These are phyloP conservation scores for Myopa testacea DNA, from an alignment of 2,888 invertebrate species.

Conservation along the genomic window DNA sequence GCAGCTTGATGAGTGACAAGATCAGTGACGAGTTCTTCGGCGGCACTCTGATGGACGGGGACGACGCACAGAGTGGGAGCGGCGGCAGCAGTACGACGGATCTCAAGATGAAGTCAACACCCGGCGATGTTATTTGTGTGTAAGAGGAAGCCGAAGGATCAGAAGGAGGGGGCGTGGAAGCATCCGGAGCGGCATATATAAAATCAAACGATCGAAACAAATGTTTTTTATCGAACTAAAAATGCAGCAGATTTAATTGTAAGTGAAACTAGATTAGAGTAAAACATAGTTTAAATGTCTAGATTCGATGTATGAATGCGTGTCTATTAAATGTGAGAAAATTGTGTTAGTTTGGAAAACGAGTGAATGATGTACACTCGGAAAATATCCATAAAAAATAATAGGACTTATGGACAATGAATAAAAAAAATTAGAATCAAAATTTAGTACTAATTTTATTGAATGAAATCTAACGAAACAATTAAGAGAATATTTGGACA, in stretches of 20 bases:
- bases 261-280: background rate
- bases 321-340: background rate
- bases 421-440: too few species aligned
- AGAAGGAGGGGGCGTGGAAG: background rate
- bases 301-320: constrained; percentile 16
- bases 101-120: constrained; percentile 61
- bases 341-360: too few species aligned
- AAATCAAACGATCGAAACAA: background rate
- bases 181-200: background rate
- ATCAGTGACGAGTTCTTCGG: constrained; percentile 45
- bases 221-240: constrained; percentile 16
- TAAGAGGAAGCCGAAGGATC: constrained; percentile 48
- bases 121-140: constrained; percentile 67
- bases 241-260: constrained; percentile 6
- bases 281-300: constrained; percentile 20
- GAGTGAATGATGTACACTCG: too few species aligned
- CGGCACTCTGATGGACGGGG: constrained; percentile 42
- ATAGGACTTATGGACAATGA: too few species aligned
- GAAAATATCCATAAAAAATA: too few species aligned
- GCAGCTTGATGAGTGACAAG: constrained; percentile 48
- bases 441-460: too few species aligned
- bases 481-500: too few species aligned
- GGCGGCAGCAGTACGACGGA: constrained; percentile 52
- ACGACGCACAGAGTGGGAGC: constrained; percentile 44
- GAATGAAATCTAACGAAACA: too few species aligned